These are phyloP conservation scores for Montipora efflorescens DNA, from an alignment of 64 coral and sea anemone species.

Conservation along the genomic window DNA sequence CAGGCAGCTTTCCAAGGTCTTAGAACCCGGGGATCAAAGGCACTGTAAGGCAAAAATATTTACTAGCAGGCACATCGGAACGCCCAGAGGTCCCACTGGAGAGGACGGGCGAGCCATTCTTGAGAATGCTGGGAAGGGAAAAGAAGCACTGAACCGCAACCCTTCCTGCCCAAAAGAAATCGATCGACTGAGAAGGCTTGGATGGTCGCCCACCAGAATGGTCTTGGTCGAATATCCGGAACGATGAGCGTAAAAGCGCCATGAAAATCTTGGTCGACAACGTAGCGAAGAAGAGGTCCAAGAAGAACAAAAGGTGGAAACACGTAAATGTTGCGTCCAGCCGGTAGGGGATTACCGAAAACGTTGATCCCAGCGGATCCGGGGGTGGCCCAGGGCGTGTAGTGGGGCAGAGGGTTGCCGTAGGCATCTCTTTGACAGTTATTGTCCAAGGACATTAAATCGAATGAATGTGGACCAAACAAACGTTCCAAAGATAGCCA, in stretches of 20 bases:
- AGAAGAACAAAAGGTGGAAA: no score
- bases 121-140: background rate
- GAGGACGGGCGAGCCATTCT: background rate
- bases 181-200: no score
- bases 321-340: no score
- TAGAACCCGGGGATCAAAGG: background rate
- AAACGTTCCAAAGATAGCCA: no score
- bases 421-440: background rate
- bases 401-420: no score
- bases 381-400: slow-evolving; percentile 14
- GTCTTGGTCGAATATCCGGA: no score
- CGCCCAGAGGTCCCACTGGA: slow-evolving; percentile 51
- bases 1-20: slow-evolving; percentile 47
- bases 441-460: no score
- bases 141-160: background rate
- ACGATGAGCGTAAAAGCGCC: no score
- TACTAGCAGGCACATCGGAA: slow-evolving; percentile 9
- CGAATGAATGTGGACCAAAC: no score
- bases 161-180: background rate
- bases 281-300: background rate
- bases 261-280: background rate
- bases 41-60: background rate
- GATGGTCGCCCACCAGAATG: no score
- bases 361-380: background rate
- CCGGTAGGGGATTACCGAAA: no score